Percentiles rank a stretch among this genome's conserved stretches.
phyloP scores from a whole-genome alignment of 2,797 vertebrate genomes.

The Rhinoraja longicauda region DNA sequence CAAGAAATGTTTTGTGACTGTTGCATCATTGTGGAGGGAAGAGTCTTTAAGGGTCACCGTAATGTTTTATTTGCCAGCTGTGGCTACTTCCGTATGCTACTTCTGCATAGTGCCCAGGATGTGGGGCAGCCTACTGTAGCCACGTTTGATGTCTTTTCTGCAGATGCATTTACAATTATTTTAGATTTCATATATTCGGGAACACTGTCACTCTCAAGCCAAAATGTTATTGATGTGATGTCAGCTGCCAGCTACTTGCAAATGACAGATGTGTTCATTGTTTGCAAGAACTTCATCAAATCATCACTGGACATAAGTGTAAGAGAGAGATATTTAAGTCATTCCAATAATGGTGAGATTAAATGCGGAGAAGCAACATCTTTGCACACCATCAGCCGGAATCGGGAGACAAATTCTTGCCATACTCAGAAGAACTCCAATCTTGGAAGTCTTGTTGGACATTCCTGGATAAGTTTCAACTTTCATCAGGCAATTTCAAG shows the following conservation, averaged over 20 bases:
- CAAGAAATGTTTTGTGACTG: slow-evolving; percentile 95
- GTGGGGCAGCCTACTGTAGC: slow-evolving; percentile 68
- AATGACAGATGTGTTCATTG: slow-evolving; percentile 92
- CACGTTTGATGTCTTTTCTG: slow-evolving; percentile 86
- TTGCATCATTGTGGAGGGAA: slow-evolving; percentile 84
- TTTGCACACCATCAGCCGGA: slow-evolving; percentile 54
- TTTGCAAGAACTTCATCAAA: slow-evolving; percentile 94
- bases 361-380: slow-evolving; percentile 54
- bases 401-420: slow-evolving; percentile 54
- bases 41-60: slow-evolving; percentile 87
- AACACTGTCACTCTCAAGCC: slow-evolving; percentile 82
- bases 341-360: slow-evolving; percentile 56
- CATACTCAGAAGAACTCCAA: slow-evolving; percentile 54
- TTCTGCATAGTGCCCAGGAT: slow-evolving; percentile 72
- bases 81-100: slow-evolving; percentile 94
- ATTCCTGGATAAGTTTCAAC: slow-evolving; percentile 65
- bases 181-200: slow-evolving; percentile 93
- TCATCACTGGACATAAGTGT: slow-evolving; percentile 89
- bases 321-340: slow-evolving; percentile 54
- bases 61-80: slow-evolving; percentile 91
- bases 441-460: slow-evolving; percentile 52
- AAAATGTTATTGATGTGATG: slow-evolving; percentile 96
- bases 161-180: slow-evolving; percentile 86
- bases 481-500: slow-evolving; percentile 48
- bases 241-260: slow-evolving; percentile 92